These are phyloP conservation scores for Caretta caretta DNA, from an alignment of 2,113 vertebrate genomes.

Conservation along the genomic window DNA sequence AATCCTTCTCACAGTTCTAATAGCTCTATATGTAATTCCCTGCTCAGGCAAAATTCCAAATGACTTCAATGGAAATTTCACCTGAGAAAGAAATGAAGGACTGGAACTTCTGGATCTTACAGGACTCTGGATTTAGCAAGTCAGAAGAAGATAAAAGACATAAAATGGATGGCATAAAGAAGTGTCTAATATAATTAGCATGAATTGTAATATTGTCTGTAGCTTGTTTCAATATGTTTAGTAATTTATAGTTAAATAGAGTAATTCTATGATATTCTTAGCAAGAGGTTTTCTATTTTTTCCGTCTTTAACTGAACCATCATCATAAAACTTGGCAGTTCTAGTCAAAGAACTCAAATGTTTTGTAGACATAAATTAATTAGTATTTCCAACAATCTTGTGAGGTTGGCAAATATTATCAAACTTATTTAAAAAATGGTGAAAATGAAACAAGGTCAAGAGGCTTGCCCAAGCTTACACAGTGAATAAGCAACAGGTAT, in stretches of 20 bases:
- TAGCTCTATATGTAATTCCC: fast-evolving
- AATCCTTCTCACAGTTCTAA: not conserved
- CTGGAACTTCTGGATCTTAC: not conserved
- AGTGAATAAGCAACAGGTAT: not conserved
- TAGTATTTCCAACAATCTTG: not conserved
- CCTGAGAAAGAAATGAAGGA: not conserved
- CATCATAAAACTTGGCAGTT: not conserved
- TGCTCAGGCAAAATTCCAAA: not conserved
- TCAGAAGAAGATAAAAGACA: not conserved
- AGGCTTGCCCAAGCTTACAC: not conserved
- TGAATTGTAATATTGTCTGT: not conserved
- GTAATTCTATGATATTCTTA: not conserved
- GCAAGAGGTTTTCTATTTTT: fast-evolving
- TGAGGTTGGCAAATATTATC: not conserved
- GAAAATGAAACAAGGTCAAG: not conserved
- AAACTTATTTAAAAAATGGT: not conserved
- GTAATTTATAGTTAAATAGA: not conserved
- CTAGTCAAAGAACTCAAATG: not conserved
- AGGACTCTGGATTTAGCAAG: not conserved
- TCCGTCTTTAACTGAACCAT: not conserved
- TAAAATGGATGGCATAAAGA: not conserved
- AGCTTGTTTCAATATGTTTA: not conserved
- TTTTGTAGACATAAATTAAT: not conserved
- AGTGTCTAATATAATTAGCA: not conserved
- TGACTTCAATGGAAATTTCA: not conserved